These are phyloP conservation scores for Labia minor DNA, from an alignment of 2,888 invertebrate genomes.

Conservation along the genomic window DNA sequence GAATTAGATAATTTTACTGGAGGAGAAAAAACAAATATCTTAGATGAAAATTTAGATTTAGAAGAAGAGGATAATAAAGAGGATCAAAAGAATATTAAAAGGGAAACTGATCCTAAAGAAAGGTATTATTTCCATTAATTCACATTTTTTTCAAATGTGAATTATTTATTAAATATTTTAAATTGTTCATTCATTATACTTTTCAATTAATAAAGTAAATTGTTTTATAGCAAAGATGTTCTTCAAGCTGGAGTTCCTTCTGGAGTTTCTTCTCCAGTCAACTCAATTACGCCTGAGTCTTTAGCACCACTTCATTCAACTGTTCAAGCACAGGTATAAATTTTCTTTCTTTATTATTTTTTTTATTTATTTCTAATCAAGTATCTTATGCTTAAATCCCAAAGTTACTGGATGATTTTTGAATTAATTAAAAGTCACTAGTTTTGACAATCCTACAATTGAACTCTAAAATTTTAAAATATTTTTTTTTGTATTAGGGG, in stretches of 20 bases:
- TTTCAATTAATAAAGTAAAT: too few species aligned
- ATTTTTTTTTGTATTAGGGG: constrained; percentile 28
- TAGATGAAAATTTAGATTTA: constrained; percentile 68
- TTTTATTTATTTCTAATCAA: not conserved
- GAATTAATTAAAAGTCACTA: too few species aligned
- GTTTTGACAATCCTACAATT: too few species aligned
- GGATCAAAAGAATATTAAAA: constrained; percentile 42
- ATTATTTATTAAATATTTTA: not conserved
- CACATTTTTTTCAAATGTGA: too few species aligned
- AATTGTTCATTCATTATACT: not conserved
- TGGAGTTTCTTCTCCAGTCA: not conserved
- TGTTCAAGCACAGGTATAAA: constrained; percentile 39
- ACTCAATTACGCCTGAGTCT: not conserved
- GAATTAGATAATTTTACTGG: constrained; percentile 72
- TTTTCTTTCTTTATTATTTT: constrained; percentile 19
- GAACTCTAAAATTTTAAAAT: too few species aligned
- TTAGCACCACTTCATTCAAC: constrained; percentile 25
- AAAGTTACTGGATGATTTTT: too few species aligned
- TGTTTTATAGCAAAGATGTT: not conserved
- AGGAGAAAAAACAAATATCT: constrained; percentile 71
- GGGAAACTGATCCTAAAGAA: constrained; percentile 25
- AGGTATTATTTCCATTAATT: constrained; percentile 25
- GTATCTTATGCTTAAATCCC: too few species aligned
- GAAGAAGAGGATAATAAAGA: constrained; percentile 65
- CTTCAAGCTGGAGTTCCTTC: not conserved